A percentile compares a stretch with the other conserved stretches of the same genome.
phyloP scores from a whole-genome alignment of 1,140 invertebrate genomes.

The Pseudoatta argentina region DNA sequence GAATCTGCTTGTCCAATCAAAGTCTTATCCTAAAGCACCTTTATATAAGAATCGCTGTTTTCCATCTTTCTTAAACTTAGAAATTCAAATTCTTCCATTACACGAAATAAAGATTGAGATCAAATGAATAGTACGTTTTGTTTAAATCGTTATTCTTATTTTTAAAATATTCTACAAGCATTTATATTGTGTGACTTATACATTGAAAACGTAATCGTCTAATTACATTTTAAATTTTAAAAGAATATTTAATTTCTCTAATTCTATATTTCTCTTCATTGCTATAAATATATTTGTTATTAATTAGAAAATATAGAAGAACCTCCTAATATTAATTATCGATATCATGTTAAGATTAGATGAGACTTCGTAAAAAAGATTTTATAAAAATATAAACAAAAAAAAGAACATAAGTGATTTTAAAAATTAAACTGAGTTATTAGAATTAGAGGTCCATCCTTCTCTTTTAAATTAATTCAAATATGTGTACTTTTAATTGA shows the following conservation, averaged over 20 bases:
- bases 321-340: not conserved
- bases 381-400: not conserved
- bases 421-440: not conserved
- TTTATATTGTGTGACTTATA: not conserved
- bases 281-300: not conserved
- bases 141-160: not conserved
- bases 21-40: not conserved
- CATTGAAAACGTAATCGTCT: not conserved
- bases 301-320: not conserved
- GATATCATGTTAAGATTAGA: not conserved
- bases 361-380: not conserved
- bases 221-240: not conserved
- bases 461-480: constrained; percentile 3
- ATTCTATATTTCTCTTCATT: no score
- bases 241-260: not conserved
- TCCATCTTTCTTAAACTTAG: not conserved
- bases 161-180: not conserved
- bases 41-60: not conserved
- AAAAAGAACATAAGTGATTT: not conserved
- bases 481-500: no score
- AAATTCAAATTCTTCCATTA: not conserved
- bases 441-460: not conserved
- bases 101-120: not conserved
- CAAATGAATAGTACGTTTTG: not conserved
- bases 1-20: not conserved